Conservation (phyloP, 2,113 vertebrate species). For the Jacana jacana region DNA sequence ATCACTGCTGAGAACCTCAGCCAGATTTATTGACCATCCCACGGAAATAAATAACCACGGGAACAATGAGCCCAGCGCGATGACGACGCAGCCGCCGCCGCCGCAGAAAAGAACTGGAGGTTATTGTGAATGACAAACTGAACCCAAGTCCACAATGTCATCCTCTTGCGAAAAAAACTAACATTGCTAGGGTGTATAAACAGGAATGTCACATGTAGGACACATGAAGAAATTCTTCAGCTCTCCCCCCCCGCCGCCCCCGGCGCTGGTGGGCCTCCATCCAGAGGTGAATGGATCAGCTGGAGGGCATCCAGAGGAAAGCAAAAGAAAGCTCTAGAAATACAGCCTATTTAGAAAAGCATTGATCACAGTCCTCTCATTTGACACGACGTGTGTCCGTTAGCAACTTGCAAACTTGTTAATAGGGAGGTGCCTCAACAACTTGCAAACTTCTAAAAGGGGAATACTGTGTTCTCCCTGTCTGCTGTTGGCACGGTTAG, state of each 20-base stretch:
- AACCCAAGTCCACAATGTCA: constrained; percentile 44
- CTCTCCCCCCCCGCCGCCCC: no score
- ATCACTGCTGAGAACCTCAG: background rate
- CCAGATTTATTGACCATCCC: constrained; percentile 33
- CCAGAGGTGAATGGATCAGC: background rate
- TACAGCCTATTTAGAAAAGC: background rate
- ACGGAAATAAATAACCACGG: constrained; percentile 32
- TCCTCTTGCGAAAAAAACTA: constrained; percentile 62
- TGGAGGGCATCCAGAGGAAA: background rate
- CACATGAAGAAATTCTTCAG: background rate
- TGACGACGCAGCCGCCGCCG: background rate
- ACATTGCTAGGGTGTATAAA: constrained; percentile 38
- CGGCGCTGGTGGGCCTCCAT: background rate
- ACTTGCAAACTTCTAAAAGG: background rate
- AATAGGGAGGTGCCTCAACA: background rate
- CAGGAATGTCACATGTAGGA: constrained; percentile 14
- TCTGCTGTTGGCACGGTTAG: background rate
- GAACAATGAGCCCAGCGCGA: constrained; percentile 20
- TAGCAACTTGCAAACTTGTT: background rate
- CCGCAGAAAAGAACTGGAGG: constrained; percentile 25
- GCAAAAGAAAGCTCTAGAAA: constrained; percentile 40
- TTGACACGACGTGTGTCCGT: background rate
- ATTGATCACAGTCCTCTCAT: background rate
- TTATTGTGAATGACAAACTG: constrained; percentile 41
- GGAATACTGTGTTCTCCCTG: background rate